Conservation (phyloP, 2,797 vertebrate genomes). For the Hipposideros larvatus region DNA sequence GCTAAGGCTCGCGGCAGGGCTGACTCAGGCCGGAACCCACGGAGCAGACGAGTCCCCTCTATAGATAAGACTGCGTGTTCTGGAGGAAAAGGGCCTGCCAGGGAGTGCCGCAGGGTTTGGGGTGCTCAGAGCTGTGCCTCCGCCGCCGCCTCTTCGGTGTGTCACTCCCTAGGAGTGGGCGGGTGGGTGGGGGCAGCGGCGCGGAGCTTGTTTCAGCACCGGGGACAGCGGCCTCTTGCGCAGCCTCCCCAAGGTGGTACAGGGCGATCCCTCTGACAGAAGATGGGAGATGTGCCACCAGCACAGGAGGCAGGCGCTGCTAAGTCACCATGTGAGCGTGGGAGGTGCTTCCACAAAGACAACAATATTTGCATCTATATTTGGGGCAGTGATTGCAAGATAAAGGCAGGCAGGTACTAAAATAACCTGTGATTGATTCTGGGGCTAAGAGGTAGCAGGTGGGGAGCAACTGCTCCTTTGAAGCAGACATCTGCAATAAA, state of each 20-base stretch:
- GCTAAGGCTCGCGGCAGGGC: background rate
- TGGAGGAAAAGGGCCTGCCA: background rate
- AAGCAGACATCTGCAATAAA: conserved; percentile 70
- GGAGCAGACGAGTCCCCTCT: background rate
- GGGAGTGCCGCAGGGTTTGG: background rate
- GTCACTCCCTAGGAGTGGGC: background rate
- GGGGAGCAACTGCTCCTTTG: background rate
- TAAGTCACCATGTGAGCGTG: conserved; percentile 7
- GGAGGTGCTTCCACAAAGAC: conserved; percentile 53
- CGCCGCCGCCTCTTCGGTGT: background rate
- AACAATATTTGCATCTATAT: conserved; percentile 76
- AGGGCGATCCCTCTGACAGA: background rate
- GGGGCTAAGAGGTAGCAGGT: conserved; percentile 54
- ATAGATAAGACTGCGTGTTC: background rate
- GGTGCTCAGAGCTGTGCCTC: background rate
- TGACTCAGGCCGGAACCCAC: background rate
- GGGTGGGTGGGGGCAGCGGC: fast-evolving
- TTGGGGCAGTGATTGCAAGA: conserved; percentile 37
- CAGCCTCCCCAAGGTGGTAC: fast-evolving
- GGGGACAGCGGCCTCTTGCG: background rate
- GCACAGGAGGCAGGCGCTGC: background rate
- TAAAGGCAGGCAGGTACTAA: conserved; percentile 46
- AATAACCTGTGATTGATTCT: conserved; percentile 73
- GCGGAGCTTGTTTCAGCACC: background rate
- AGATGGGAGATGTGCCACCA: background rate